Conservation (phyloP, 2,888 invertebrate species). For the Parnassius orleans region DNA sequence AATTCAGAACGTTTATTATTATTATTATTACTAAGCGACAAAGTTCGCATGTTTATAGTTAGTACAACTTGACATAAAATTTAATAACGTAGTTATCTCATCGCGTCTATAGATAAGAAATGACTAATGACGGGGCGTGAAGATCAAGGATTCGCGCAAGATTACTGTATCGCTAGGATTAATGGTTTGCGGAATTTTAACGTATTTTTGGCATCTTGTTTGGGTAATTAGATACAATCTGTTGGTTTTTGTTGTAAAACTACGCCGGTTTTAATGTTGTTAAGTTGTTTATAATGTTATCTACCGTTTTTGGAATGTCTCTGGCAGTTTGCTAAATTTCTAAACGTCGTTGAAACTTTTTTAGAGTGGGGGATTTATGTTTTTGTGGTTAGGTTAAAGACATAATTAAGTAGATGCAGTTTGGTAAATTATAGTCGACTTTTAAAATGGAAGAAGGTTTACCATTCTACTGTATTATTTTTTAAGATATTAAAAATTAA, state of each 20-base stretch:
- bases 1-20: no score
- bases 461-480: no score
- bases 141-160: conserved; percentile 24
- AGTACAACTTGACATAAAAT: conserved; percentile 10
- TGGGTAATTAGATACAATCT: not conserved
- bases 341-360: not conserved
- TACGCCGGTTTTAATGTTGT: not conserved
- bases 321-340: not conserved
- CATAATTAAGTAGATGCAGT: no score
- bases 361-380: not conserved
- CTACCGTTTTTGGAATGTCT: not conserved
- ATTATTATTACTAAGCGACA: not conserved
- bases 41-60: not conserved
- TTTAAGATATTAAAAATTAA: no score
- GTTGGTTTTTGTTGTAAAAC: not conserved
- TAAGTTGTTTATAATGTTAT: not conserved
- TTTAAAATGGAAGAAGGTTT: no score
- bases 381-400: not conserved
- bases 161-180: conserved; percentile 13
- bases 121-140: conserved; percentile 22
- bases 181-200: conserved; percentile 6
- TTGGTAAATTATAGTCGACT: no score
- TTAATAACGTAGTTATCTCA: conserved; percentile 15
- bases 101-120: conserved; percentile 21
- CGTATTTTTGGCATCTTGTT: not conserved